A percentile compares a stretch with the other conserved stretches of the same genome.
Evolutionary conservation across 30 jellyfish, hydroid and myxozoan genomes (phyloP).

Genomic region (Cassiopea xamachana): DNA sequence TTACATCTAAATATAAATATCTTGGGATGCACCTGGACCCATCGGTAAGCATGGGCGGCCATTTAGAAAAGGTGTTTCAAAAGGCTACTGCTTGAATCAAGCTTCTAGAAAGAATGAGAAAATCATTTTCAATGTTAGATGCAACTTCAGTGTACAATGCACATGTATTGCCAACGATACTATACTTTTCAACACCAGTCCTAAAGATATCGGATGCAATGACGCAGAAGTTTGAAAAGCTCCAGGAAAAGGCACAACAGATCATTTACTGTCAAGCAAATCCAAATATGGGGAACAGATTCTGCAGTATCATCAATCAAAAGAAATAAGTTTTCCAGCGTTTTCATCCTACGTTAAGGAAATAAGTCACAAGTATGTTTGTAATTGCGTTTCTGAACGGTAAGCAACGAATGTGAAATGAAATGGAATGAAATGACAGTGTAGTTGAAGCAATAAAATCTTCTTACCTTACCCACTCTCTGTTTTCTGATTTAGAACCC

Average conservation of each 20-base stretch:
- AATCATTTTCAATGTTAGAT: slow-evolving; percentile 23
- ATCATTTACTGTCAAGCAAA: too few species aligned
- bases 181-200: slow-evolving; percentile 26
- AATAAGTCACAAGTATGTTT: too few species aligned
- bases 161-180: slow-evolving; percentile 27
- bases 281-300: too few species aligned
- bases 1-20: slow-evolving; percentile 42
- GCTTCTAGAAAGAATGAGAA: slow-evolving; percentile 6
- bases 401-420: too few species aligned
- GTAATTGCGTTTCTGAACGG: too few species aligned
- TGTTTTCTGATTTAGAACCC: slow-evolving; percentile 29
- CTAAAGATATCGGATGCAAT: slow-evolving; percentile 37
- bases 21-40: slow-evolving; percentile 61
- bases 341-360: too few species aligned
- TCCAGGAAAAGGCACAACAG: background rate
- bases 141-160: slow-evolving; percentile 48
- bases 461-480: slow-evolving; percentile 55
- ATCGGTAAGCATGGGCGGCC: slow-evolving; percentile 32
- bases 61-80: slow-evolving; percentile 16
- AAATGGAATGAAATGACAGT: too few species aligned
- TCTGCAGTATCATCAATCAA: too few species aligned
- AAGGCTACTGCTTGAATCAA: slow-evolving; percentile 15
- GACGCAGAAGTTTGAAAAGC: slow-evolving; percentile 17
- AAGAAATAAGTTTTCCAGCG: too few species aligned
- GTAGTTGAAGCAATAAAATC: background rate